These are phyloP conservation scores for Molorchus minor DNA, from an alignment of 2,888 invertebrate genomes.

Conservation along the genomic window DNA sequence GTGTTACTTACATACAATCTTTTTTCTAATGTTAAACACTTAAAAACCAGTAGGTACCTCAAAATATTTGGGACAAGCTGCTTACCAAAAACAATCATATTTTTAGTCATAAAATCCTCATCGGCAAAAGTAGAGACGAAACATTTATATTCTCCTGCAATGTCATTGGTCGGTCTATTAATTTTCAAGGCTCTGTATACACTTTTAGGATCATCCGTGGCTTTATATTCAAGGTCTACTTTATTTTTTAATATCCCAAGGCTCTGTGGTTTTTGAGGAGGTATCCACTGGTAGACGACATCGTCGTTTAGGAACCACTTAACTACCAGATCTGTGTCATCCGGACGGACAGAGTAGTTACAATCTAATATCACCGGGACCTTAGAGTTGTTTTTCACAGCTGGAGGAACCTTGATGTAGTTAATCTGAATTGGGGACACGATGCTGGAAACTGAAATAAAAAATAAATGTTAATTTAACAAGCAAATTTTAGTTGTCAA, in stretches of 20 bases:
- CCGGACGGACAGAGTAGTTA: slow-evolving; percentile 71
- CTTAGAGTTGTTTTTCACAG: slow-evolving; percentile 59
- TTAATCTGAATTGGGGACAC: slow-evolving; percentile 56
- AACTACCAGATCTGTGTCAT: slow-evolving; percentile 75
- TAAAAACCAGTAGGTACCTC: background rate
- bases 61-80: background rate
- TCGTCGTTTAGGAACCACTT: slow-evolving; percentile 74
- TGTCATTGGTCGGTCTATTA: slow-evolving; percentile 72
- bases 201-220: slow-evolving; percentile 73
- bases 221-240: slow-evolving; percentile 72
- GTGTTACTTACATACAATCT: background rate
- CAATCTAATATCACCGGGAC: slow-evolving; percentile 74
- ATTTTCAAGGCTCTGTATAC: slow-evolving; percentile 77
- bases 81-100: slow-evolving; percentile 75
- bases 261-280: slow-evolving; percentile 73
- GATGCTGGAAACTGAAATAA: background rate
- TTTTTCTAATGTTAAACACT: background rate
- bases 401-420: slow-evolving; percentile 59
- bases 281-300: slow-evolving; percentile 85
- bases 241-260: slow-evolving; percentile 67
- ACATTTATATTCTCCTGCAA: slow-evolving; percentile 79
- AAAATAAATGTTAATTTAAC: no score
- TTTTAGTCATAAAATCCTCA: slow-evolving; percentile 71
- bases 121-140: slow-evolving; percentile 75
- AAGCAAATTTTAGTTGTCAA: background rate